A percentile compares a stretch with the other conserved stretches of the same genome.
phyloP scores from a whole-genome alignment of 1,140 invertebrate genomes.

The Zaprionus gabonicus region DNA sequence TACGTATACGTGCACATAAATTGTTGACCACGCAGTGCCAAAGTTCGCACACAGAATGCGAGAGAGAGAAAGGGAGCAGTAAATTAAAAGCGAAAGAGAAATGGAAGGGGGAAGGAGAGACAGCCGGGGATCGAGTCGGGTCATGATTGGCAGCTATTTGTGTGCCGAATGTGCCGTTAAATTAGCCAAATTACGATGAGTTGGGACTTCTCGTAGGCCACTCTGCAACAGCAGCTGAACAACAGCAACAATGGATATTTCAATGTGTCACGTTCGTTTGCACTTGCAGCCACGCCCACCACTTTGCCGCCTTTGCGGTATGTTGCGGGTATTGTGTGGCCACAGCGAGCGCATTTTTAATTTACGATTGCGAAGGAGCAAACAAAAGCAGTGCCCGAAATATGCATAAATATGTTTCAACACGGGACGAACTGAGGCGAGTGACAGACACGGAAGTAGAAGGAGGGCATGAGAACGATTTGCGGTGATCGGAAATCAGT shows the following conservation, averaged over 20 bases:
- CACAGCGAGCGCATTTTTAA: constrained; percentile 1
- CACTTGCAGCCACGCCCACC: background rate
- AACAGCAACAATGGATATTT: constrained; percentile 33
- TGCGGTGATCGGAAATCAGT: too few species aligned
- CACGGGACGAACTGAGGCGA: background rate
- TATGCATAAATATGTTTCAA: constrained; percentile 8
- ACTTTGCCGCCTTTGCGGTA: constrained; percentile 2
- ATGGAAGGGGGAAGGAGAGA: constrained; percentile 14
- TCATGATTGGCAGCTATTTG: constrained; percentile 71
- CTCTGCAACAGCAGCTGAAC: background rate
- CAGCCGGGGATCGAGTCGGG: background rate
- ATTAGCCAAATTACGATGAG: constrained; percentile 68
- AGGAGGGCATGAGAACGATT: background rate
- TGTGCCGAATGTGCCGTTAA: constrained; percentile 69
- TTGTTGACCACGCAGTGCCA: constrained; percentile 60
- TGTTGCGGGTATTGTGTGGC: constrained; percentile 1
- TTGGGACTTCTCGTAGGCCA: constrained; percentile 16
- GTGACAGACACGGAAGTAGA: background rate
- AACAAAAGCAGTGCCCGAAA: background rate
- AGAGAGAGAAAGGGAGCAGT: constrained; percentile 6
- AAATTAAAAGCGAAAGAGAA: constrained; percentile 1
- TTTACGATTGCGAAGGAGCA: background rate
- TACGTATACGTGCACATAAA: constrained; percentile 81
- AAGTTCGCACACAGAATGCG: constrained; percentile 60
- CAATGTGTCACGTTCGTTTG: constrained; percentile 22